Conservation (phyloP, 2,888 invertebrate species). For the Esperia sulphurella region DNA sequence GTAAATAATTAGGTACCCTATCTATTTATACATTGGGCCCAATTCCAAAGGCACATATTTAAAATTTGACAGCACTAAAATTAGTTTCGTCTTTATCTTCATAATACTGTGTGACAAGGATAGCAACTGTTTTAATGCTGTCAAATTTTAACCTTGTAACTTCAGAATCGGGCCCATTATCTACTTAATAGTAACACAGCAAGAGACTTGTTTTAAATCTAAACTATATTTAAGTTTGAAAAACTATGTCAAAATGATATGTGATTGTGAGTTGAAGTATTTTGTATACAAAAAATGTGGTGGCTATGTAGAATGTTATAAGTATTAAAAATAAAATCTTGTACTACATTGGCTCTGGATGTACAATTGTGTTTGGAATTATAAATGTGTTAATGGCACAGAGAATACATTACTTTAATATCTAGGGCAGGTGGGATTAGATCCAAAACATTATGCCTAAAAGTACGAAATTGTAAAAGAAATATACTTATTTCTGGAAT, state of each 20-base stretch:
- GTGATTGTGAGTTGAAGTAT: neutral
- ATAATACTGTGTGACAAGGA: too few species aligned
- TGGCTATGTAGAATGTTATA: neutral
- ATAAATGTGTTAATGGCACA: neutral
- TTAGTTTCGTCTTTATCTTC: too few species aligned
- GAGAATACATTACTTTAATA: neutral
- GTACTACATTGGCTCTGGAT: neutral
- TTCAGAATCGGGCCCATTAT: too few species aligned
- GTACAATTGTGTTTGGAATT: neutral
- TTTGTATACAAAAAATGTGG: neutral
- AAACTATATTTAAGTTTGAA: neutral
- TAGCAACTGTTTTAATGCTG: too few species aligned
- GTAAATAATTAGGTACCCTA: conserved; percentile 16
- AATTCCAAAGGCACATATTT: too few species aligned
- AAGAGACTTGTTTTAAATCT: neutral
- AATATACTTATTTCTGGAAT: neutral
- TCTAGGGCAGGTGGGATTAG: neutral
- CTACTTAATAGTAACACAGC: neutral
- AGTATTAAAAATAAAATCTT: too few species aligned
- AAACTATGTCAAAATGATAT: neutral
- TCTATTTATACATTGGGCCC: neutral
- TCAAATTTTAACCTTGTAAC: too few species aligned
- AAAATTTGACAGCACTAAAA: too few species aligned
- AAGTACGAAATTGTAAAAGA: neutral
- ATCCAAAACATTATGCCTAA: neutral